A percentile compares a stretch with the other conserved stretches of the same genome.
These are phyloP conservation scores for Drosophila infuscata DNA, from an alignment of 2,888 invertebrate genomes.

Conservation along the genomic window DNA sequence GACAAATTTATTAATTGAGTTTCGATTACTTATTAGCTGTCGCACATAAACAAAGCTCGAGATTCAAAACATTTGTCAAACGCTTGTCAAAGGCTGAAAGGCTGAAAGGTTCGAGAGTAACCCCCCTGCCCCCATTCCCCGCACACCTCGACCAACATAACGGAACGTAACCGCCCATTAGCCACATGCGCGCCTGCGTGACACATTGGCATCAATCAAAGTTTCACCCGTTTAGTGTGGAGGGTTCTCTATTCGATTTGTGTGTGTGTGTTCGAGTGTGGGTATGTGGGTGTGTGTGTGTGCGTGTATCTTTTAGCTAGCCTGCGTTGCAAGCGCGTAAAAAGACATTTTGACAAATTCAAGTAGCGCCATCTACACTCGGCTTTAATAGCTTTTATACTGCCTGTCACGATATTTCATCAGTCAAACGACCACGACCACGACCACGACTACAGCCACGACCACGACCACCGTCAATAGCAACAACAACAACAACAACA, in stretches of 20 bases:
- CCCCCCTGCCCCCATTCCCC: too few relatives aligned
- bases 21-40: conserved; percentile 50
- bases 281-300: neutral
- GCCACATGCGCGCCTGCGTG: conserved; percentile 84
- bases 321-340: conserved; percentile 65
- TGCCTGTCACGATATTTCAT: conserved; percentile 83
- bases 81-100: conserved; percentile 76
- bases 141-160: neutral
- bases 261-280: conserved; percentile 11
- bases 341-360: conserved; percentile 84
- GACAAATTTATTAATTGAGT: conserved; percentile 45
- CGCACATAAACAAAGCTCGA: conserved; percentile 41
- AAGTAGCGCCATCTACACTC: conserved; percentile 82
- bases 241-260: conserved; percentile 5
- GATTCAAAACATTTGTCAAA: conserved; percentile 80
- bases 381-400: conserved; percentile 82
- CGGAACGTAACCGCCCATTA: conserved; percentile 73
- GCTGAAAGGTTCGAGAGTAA: conserved; percentile 16
- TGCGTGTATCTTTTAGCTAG: conserved; percentile 22
- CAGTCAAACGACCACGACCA: conserved; percentile 67
- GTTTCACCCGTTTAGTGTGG: conserved; percentile 75
- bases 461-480: conserved; percentile 46
- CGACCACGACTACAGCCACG: conserved; percentile 38
- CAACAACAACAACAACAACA: conserved; percentile 23
- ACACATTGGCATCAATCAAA: conserved; percentile 83